phyloP scores from a whole-genome alignment of 1,140 invertebrate genomes.

The Macrosteles quadrilineatus region DNA sequence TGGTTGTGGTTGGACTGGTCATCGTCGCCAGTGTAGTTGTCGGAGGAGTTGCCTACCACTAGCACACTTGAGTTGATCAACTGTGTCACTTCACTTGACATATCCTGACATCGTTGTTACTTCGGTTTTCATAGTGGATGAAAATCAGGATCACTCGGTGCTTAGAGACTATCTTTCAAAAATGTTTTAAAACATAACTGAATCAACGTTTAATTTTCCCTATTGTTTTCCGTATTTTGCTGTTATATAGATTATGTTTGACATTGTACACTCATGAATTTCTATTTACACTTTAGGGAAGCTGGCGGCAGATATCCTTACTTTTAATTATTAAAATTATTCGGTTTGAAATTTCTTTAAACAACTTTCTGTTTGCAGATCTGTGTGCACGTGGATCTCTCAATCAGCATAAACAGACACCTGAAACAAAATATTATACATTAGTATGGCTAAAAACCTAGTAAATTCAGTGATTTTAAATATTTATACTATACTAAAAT shows the following conservation, averaged over 20 bases:
- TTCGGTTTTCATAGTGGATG: background rate
- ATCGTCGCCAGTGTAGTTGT: conserved; percentile 26
- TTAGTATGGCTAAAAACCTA: no score
- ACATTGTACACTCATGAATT: background rate
- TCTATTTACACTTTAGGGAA: conserved; percentile 11
- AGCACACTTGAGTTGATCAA: background rate
- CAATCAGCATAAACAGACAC: no score
- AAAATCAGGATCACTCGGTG: background rate
- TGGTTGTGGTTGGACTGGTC: conserved; percentile 40
- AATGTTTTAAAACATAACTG: background rate
- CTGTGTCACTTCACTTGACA: background rate
- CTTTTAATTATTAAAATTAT: no score
- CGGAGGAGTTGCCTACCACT: background rate
- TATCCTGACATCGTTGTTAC: conserved; percentile 6
- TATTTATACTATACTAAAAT: no score
- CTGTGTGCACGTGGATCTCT: no score
- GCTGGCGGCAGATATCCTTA: background rate
- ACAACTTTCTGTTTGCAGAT: no score
- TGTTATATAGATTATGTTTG: background rate
- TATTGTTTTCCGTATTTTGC: background rate
- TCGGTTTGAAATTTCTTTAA: no score
- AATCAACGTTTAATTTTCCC: background rate
- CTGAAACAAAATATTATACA: no score
- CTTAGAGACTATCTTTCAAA: background rate
- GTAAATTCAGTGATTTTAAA: no score